Base-by-base conservation (phyloP, 2,113 vertebrate species). In the Carollia perspicillata region DNA sequence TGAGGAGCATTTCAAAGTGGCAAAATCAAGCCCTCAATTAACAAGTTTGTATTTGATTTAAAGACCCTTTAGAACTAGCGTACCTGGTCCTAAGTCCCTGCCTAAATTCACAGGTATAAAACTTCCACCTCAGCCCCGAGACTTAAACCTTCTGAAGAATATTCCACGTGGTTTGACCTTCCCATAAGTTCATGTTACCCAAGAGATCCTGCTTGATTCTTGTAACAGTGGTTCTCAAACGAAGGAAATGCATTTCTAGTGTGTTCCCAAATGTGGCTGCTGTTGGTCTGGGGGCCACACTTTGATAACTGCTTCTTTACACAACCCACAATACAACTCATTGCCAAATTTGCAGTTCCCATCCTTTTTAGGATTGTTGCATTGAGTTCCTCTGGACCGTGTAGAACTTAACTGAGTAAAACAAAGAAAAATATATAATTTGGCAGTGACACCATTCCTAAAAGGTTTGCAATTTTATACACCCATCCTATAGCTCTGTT, bases 381-480 rank as follows among this genome's bases (percentile, higher is more conserved):
- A 68, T 10, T 68, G 77, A 74, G 26, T 49, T 77, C 35, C 47
- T 95, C 88, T 78, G 42, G 28, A 90, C 47, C 85, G 3, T 78
- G 22, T 35, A 89, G 89, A 89, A 58, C 81, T 93, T 81, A 66
- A 40, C 78, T 28, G 37, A 94, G 74, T 78, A 96, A 97, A 93
- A 83, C 44, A 93, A 91, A 95, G 23, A 83, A 66, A 97, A 97
- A 97, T 96, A 89, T 81, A 77, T 33, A 72, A 95, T 94, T 96
- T 97, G 84, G 88, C 94, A 90, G 30, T 63, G 44, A 78, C 53
- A 90, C 84, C 80, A 84, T 96, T 95, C 44, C 90, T 90, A 89
- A 97, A 97, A 97, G 77, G 77, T 94, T 96, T 96, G 44, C n/a
- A 90, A 23, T 81, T 96, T 89, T 90, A 85, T 85, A 90, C 88